Percentiles rank a stretch among this genome's conserved stretches.
phyloP scores from a whole-genome alignment of 2,888 invertebrate species.

The Homarus gammarus region DNA sequence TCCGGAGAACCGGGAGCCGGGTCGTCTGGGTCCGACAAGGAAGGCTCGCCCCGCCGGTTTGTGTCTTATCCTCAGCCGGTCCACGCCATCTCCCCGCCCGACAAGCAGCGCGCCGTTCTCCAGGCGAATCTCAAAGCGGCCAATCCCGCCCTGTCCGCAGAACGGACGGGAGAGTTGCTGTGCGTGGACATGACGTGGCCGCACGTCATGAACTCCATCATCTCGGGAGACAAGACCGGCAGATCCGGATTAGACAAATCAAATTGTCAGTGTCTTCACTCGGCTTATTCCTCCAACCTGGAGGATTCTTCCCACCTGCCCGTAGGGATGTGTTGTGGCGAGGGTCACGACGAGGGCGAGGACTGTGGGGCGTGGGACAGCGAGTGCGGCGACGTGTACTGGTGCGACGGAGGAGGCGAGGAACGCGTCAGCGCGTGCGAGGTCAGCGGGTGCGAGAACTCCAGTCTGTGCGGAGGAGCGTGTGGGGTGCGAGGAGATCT shows the following conservation, averaged over 20 bases:
- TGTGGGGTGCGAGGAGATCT: constrained; percentile 35
- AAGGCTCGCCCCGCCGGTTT: constrained; percentile 21
- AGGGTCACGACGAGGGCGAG: constrained; percentile 16
- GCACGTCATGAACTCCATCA: constrained; percentile 38
- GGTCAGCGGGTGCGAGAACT: constrained; percentile 61
- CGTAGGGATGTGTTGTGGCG: constrained; percentile 38
- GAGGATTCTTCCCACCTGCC: constrained; percentile 25
- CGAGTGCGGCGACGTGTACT: constrained; percentile 70
- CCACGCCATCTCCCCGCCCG: constrained; percentile 26
- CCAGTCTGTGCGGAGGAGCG: constrained; percentile 65
- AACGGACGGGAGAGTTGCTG: constrained; percentile 8
- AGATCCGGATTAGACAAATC: constrained; percentile 6
- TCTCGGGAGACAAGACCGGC: constrained; percentile 17
- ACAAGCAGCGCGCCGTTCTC: constrained; percentile 23
- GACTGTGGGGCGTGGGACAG: constrained; percentile 69
- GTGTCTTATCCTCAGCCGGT: constrained; percentile 43
- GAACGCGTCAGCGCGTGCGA: constrained; percentile 63
- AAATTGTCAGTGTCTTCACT: constrained; percentile 47
- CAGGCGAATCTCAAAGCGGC: constrained; percentile 26
- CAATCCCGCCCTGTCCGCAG: constrained; percentile 1
- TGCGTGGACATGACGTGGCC: constrained; percentile 56
- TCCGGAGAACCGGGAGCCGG: constrained; percentile 25
- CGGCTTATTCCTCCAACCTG: constrained; percentile 27
- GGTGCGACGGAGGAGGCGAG: constrained; percentile 71
- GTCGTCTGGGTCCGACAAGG: constrained; percentile 55